Conservation (phyloP, 2,113 vertebrate species). For the Epinephelus cyanopodus region DNA sequence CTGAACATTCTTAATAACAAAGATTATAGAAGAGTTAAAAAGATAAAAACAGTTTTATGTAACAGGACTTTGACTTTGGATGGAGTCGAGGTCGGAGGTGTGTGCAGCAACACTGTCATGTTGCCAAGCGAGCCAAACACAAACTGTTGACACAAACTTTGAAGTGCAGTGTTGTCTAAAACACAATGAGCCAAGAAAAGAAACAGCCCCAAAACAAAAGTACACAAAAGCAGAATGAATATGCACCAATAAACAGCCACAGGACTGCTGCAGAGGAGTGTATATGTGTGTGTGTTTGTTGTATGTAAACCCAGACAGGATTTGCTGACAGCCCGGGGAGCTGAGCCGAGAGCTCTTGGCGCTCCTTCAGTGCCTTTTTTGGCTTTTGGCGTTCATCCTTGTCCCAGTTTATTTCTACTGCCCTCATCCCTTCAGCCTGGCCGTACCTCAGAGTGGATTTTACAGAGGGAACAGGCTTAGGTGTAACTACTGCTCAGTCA, state of each 20-base stretch:
- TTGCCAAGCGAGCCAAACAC: not conserved
- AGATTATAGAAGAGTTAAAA: too few species aligned
- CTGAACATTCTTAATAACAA: too few species aligned
- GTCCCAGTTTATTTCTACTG: slow-evolving; percentile 8
- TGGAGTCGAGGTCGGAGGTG: not conserved
- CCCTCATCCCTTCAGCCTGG: not conserved
- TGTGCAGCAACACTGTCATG: not conserved
- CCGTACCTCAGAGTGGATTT: not conserved
- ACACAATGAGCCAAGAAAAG: not conserved
- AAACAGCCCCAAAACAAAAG: not conserved
- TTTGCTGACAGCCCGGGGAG: slow-evolving; percentile 22
- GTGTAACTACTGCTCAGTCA: not conserved
- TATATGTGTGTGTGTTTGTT: slow-evolving; percentile 26
- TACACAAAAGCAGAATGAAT: not conserved
- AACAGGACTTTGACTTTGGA: not conserved
- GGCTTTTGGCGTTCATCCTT: not conserved
- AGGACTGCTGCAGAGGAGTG: slow-evolving; percentile 5
- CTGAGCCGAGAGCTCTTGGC: slow-evolving; percentile 4
- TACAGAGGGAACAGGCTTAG: not conserved
- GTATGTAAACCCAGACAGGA: slow-evolving; percentile 25
- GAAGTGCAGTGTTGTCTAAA: not conserved
- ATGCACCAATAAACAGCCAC: not conserved
- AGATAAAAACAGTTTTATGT: too few species aligned
- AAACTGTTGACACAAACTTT: too few species aligned
- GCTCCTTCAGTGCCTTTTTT: slow-evolving; percentile 22